phyloP scores from a whole-genome alignment of 1,140 invertebrate species.

The Zeugodacus cucurbitae region DNA sequence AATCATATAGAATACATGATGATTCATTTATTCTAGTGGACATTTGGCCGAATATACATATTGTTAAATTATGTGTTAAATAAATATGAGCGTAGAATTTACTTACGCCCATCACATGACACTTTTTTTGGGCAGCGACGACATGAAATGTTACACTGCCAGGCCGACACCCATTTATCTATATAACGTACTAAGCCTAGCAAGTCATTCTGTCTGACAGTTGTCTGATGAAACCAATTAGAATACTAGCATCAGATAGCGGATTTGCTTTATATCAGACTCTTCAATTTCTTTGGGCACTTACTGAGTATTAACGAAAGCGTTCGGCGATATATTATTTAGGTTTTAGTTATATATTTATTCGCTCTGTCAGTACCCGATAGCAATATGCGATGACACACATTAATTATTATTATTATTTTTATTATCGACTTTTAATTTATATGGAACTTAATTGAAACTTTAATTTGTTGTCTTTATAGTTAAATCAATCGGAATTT shows the following conservation, averaged over 20 bases:
- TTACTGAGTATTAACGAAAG: background rate
- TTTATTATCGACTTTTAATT: background rate
- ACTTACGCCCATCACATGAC: background rate
- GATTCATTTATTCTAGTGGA: too few relatives aligned
- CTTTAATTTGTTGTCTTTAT: too few relatives aligned
- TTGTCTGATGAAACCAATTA: constrained; percentile 10
- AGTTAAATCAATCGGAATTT: too few relatives aligned
- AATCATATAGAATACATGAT: background rate
- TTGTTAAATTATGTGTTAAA: too few relatives aligned
- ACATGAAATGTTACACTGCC: background rate
- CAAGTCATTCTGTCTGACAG: background rate
- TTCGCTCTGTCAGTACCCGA: too few relatives aligned
- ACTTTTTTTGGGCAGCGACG: background rate
- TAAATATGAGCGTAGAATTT: background rate
- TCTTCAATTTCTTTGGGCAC: background rate
- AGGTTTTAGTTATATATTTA: background rate
- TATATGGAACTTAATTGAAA: background rate
- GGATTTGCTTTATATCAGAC: too few relatives aligned
- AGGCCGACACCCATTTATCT: background rate
- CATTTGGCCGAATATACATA: background rate
- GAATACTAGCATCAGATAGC: background rate
- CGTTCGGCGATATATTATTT: background rate
- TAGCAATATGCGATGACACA: too few relatives aligned
- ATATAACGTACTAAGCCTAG: background rate
- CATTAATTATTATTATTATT: background rate